These are phyloP conservation scores for Meghimatium bilineatum DNA, from an alignment of 2,888 invertebrate species.

Conservation along the genomic window DNA sequence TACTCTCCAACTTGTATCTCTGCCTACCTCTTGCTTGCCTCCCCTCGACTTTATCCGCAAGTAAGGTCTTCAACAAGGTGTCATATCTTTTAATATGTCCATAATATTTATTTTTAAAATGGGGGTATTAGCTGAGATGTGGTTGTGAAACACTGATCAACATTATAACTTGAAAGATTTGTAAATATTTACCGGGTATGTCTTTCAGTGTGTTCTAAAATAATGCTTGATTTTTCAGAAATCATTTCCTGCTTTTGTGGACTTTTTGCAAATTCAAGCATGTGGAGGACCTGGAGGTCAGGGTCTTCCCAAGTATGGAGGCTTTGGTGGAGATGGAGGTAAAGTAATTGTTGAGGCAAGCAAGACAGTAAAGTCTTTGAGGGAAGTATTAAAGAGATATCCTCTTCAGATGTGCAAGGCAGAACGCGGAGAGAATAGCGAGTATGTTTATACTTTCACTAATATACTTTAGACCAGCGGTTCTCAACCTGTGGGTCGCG, in stretches of 20 bases:
- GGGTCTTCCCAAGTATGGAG: conserved; percentile 89
- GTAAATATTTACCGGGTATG: too few species aligned
- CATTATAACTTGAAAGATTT: too few species aligned
- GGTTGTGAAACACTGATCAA: too few species aligned
- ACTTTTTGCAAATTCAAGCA: conserved; percentile 87
- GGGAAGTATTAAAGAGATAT: conserved; percentile 76
- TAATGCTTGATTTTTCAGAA: conserved; percentile 1
- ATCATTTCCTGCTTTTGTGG: conserved; percentile 81
- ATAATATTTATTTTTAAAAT: too few species aligned
- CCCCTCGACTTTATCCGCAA: too few species aligned
- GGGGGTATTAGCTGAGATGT: too few species aligned
- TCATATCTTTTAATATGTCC: too few species aligned
- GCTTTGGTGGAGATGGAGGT: conserved; percentile 92
- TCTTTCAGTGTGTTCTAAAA: not conserved
- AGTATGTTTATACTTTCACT: conserved; percentile 67
- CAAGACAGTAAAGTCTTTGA: conserved; percentile 68
- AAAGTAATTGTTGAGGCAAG: conserved; percentile 83
- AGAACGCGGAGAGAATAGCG: conserved; percentile 86
- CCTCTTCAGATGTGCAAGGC: conserved; percentile 83
- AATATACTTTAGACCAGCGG: too few species aligned
- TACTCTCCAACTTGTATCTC: too few species aligned
- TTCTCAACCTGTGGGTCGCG: too few species aligned
- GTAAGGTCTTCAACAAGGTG: too few species aligned
- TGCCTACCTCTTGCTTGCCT: too few species aligned
- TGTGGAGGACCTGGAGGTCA: conserved; percentile 90